phyloP scores from a whole-genome alignment of 2,888 invertebrate genomes.

The Gasteruption jaculator region DNA sequence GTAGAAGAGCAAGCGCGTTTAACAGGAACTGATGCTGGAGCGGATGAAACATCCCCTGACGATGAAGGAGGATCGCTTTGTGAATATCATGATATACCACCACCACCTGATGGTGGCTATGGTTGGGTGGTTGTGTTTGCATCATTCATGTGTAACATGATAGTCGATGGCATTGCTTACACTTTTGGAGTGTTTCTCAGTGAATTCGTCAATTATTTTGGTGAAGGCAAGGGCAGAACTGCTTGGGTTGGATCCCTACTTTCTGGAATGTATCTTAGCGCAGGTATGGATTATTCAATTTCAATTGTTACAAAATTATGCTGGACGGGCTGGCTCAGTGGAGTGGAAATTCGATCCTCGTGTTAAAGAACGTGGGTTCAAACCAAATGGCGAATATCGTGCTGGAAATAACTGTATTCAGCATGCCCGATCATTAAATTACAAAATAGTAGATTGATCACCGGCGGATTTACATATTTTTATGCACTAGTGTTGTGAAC shows the following conservation, averaged over 20 bases:
- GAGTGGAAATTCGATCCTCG: too few species aligned
- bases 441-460: too few species aligned
- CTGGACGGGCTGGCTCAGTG: too few species aligned
- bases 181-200: constrained; percentile 92
- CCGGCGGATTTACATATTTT: too few species aligned
- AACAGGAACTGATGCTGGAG: constrained; percentile 64
- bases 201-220: constrained; percentile 76
- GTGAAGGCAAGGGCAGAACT: constrained; percentile 79
- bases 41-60: constrained; percentile 57
- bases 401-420: too few species aligned
- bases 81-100: constrained; percentile 75
- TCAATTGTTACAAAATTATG: too few species aligned
- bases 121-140: constrained; percentile 95
- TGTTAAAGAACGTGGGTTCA: too few species aligned
- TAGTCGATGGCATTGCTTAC: constrained; percentile 98
- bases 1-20: constrained; percentile 79
- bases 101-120: constrained; percentile 88
- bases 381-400: too few species aligned
- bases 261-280: constrained; percentile 92
- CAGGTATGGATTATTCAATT: too few species aligned
- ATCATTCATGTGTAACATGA: constrained; percentile 95
- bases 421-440: too few species aligned
- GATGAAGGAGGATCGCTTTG: constrained; percentile 58
- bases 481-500: too few species aligned
- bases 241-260: constrained; percentile 94